Evolutionary conservation across 2,888 invertebrate genomes (phyloP).

Genomic region (Caenorhabditis sulstoni): DNA sequence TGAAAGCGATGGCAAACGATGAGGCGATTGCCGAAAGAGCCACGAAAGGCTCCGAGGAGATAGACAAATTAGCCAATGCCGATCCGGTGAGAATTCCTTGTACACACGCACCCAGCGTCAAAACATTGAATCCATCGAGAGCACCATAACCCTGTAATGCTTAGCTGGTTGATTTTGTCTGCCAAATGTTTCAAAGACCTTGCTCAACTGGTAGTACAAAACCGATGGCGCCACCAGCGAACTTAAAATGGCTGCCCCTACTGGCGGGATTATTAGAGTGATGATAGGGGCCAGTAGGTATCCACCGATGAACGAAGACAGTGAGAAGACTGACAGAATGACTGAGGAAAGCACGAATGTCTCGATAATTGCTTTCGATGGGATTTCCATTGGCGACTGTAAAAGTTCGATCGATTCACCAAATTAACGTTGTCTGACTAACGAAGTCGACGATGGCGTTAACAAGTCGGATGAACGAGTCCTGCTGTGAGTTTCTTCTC

Average conservation of each 20-base stretch:
- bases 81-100: conserved; percentile 44
- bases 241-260: conserved; percentile 42
- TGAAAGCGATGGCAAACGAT: conserved; percentile 24
- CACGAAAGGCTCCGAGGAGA: conserved; percentile 35
- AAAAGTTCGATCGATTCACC: too few relatives aligned
- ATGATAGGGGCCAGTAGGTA: conserved; percentile 41
- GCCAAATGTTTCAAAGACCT: background rate
- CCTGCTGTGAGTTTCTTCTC: background rate
- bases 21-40: conserved; percentile 31
- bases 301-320: conserved; percentile 31
- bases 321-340: conserved; percentile 27
- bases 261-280: conserved; percentile 33
- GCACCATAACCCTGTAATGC: conserved; percentile 24
- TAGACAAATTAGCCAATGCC: conserved; percentile 17
- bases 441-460: conserved; percentile 39
- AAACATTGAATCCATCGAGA: conserved; percentile 25
- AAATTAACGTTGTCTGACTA: too few relatives aligned
- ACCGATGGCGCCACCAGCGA: conserved; percentile 25
- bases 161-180: too few relatives aligned
- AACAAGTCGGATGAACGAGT: conserved; percentile 36
- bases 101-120: conserved; percentile 18
- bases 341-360: conserved; percentile 43
- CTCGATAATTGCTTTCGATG: conserved; percentile 18
- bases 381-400: conserved; percentile 7
- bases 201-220: conserved; percentile 28